Percentiles rank a stretch among this genome's conserved stretches.
phyloP scores from a whole-genome alignment of 2,888 invertebrate species.

The Pandemis cinnamomeana region DNA sequence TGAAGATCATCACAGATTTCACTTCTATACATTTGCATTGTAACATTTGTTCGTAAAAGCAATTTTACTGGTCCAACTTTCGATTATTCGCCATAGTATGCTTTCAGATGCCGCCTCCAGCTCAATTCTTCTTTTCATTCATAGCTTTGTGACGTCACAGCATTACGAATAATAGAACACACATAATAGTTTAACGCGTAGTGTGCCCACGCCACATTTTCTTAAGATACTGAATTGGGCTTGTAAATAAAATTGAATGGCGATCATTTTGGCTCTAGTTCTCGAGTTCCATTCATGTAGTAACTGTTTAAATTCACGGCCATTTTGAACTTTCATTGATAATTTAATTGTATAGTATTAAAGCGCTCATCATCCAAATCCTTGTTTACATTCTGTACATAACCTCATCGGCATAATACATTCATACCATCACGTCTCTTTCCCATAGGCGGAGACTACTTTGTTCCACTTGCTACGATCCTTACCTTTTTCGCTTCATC shows the following conservation, averaged over 20 bases:
- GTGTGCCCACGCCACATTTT: not conserved
- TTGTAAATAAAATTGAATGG: not conserved
- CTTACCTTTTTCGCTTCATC: too few relatives aligned
- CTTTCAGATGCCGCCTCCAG: conserved; percentile 5
- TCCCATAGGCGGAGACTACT: too few relatives aligned
- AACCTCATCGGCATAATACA: too few relatives aligned
- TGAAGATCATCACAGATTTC: too few relatives aligned
- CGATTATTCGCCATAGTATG: not conserved
- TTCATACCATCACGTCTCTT: too few relatives aligned
- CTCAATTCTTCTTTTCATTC: not conserved
- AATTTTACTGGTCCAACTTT: not conserved
- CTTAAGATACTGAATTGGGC: not conserved
- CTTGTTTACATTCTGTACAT: too few relatives aligned
- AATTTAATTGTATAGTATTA: too few relatives aligned
- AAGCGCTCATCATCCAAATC: too few relatives aligned
- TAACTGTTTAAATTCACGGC: not conserved
- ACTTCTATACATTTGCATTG: too few relatives aligned
- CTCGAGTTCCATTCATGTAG: not conserved
- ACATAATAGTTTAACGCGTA: not conserved
- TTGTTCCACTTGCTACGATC: too few relatives aligned
- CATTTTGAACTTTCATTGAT: too few relatives aligned
- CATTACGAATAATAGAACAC: not conserved
- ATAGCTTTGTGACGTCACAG: not conserved
- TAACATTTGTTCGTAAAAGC: too few relatives aligned
- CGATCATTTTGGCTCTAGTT: not conserved